Evolutionary conservation across 2,888 invertebrate species (phyloP).

Genomic region (Pammene fasciana): DNA sequence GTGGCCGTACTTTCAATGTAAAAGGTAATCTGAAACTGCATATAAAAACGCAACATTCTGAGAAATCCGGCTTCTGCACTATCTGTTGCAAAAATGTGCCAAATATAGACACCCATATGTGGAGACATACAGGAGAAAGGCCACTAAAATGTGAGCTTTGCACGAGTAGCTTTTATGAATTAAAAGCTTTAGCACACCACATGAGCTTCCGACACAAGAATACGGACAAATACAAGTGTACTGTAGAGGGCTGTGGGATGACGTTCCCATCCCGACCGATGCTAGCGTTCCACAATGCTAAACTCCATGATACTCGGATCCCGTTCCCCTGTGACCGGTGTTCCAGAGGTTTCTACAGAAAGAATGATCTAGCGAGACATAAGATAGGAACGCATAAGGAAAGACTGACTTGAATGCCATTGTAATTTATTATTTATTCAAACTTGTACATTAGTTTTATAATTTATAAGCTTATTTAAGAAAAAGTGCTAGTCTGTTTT

Average conservation of each 20-base stretch:
- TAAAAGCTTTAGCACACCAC: constrained; percentile 67
- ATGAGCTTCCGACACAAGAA: constrained; percentile 69
- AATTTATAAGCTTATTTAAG: not conserved
- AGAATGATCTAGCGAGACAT: constrained; percentile 72
- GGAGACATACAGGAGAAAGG: constrained; percentile 79
- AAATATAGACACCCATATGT: constrained; percentile 81
- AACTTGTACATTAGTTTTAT: constrained; percentile 7
- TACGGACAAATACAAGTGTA: constrained; percentile 66
- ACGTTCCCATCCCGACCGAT: constrained; percentile 69
- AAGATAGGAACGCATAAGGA: constrained; percentile 70
- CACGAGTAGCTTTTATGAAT: constrained; percentile 64
- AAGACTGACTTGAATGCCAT: constrained; percentile 50
- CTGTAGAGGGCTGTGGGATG: constrained; percentile 59
- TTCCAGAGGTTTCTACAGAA: constrained; percentile 71
- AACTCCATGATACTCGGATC: constrained; percentile 64
- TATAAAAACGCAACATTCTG: constrained; percentile 78
- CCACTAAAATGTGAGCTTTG: constrained; percentile 72
- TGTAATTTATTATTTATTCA: constrained; percentile 21
- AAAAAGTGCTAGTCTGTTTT: not conserved
- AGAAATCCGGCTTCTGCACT: constrained; percentile 79
- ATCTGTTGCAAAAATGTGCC: constrained; percentile 79
- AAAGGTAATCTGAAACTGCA: constrained; percentile 81
- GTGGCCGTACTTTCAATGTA: constrained; percentile 69
- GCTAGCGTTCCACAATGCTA: constrained; percentile 68
- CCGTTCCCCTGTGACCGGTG: constrained; percentile 70